phyloP scores from a whole-genome alignment of 2,797 vertebrate species.

The Cetoscarus ocellatus region DNA sequence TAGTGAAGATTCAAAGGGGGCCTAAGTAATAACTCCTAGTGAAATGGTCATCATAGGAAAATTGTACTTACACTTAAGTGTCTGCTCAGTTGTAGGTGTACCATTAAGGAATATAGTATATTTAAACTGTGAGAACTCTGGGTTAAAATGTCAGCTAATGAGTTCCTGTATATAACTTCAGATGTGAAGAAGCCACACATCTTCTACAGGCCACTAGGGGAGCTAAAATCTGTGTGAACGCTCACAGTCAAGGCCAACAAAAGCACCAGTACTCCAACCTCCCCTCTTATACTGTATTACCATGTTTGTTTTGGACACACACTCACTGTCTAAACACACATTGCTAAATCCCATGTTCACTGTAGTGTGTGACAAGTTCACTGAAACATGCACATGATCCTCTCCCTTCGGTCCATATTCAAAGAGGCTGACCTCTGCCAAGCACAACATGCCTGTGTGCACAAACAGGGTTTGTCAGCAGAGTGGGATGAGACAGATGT shows the following conservation, averaged over 20 bases:
- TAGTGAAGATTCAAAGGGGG: too few relatives aligned
- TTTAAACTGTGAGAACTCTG: neutral
- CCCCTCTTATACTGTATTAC: slow-evolving; percentile 11
- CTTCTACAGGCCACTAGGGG: slow-evolving; percentile 33
- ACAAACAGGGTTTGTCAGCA: slow-evolving; percentile 67
- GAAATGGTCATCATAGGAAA: neutral
- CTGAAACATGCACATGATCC: slow-evolving; percentile 51
- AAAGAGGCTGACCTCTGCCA: slow-evolving; percentile 50
- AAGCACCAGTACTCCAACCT: slow-evolving; percentile 3
- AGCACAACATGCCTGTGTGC: slow-evolving; percentile 52
- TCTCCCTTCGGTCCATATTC: slow-evolving; percentile 58
- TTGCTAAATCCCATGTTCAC: slow-evolving; percentile 35
- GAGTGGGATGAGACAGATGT: slow-evolving; percentile 70
- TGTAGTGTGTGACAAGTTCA: slow-evolving; percentile 58
- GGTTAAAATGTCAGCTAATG: neutral
- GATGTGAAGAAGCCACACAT: neutral
- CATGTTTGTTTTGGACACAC: slow-evolving; percentile 18
- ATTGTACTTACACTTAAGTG: neutral
- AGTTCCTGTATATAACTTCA: neutral
- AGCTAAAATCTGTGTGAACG: slow-evolving; percentile 24
- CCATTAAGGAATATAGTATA: neutral
- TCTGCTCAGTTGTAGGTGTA: neutral
- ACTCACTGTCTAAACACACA: slow-evolving; percentile 32
- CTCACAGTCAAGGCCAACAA: neutral
- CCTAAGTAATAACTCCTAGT: neutral